phyloP scores from a whole-genome alignment of 1,140 invertebrate species.

The Oreohelix idahoensis region DNA sequence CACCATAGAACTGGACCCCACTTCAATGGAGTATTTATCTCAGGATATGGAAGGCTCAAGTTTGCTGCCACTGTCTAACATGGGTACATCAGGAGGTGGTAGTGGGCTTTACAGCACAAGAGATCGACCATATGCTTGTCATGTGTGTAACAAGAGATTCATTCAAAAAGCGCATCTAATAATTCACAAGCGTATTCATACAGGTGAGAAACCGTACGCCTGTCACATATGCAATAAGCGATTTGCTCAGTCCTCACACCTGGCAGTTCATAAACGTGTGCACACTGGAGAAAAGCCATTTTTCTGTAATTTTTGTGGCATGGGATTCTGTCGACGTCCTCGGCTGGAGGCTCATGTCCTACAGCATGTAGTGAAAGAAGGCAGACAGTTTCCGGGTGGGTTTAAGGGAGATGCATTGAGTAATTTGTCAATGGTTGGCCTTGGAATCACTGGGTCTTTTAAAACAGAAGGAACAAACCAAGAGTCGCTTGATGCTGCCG shows the following conservation, averaged over 20 bases:
- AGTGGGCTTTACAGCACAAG: slow-evolving; percentile 21
- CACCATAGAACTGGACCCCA: background rate
- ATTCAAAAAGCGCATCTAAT: slow-evolving; percentile 57
- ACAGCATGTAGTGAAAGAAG: slow-evolving; percentile 42
- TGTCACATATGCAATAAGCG: slow-evolving; percentile 50
- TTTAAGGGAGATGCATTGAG: slow-evolving; percentile 24
- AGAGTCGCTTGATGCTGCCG: slow-evolving; percentile 18
- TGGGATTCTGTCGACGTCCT: slow-evolving; percentile 47
- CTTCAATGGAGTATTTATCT: background rate
- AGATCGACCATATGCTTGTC: slow-evolving; percentile 49
- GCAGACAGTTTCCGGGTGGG: background rate
- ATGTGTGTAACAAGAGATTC: slow-evolving; percentile 54
- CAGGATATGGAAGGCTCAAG: background rate
- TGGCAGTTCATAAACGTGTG: slow-evolving; percentile 56
- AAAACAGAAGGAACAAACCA: background rate
- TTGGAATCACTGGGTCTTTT: background rate
- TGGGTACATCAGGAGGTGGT: slow-evolving; percentile 7
- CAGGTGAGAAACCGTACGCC: slow-evolving; percentile 53
- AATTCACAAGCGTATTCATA: slow-evolving; percentile 56
- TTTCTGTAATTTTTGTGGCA: slow-evolving; percentile 52
- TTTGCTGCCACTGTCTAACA: slow-evolving; percentile 17
- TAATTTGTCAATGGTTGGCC: slow-evolving; percentile 12
- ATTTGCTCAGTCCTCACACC: slow-evolving; percentile 57
- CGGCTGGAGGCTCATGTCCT: slow-evolving; percentile 46
- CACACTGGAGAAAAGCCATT: slow-evolving; percentile 58